phyloP scores from a whole-genome alignment of 2,113 vertebrate species.

The Alosa alosa region DNA sequence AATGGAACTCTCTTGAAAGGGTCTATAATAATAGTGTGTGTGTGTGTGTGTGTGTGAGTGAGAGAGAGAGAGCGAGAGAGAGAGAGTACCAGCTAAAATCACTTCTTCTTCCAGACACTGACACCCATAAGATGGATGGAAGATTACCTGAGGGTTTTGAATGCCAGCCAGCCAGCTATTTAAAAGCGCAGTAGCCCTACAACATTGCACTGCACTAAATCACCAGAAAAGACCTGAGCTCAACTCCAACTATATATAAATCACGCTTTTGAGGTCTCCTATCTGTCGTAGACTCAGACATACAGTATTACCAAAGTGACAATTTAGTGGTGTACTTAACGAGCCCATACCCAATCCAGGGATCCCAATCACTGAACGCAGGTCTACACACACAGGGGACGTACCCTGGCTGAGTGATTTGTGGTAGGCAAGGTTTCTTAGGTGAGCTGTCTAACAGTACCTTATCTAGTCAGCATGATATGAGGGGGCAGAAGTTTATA shows the following conservation, averaged over 20 bases:
- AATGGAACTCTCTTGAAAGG: too few species aligned
- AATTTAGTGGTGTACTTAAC: too few species aligned
- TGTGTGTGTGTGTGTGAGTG: background rate
- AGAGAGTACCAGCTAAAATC: background rate
- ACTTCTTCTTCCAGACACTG: background rate
- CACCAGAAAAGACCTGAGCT: too few species aligned
- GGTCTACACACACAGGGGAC: background rate
- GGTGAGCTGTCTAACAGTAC: background rate
- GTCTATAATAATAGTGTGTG: too few species aligned
- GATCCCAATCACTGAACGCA: background rate
- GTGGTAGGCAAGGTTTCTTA: background rate
- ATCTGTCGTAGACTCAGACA: too few species aligned
- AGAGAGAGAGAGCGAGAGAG: background rate
- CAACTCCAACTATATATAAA: too few species aligned
- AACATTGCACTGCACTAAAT: too few species aligned
- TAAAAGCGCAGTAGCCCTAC: background rate
- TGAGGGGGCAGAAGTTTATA: background rate
- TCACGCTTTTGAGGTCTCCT: too few species aligned
- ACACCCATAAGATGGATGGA: background rate
- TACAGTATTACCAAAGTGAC: background rate
- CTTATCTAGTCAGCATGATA: background rate
- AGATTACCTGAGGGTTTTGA: background rate
- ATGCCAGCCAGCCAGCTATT: background rate
- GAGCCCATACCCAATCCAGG: too few species aligned
- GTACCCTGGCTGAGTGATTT: background rate